phyloP scores from a whole-genome alignment of 92 coral and sea anemone genomes.

The Phenganax marumi region DNA sequence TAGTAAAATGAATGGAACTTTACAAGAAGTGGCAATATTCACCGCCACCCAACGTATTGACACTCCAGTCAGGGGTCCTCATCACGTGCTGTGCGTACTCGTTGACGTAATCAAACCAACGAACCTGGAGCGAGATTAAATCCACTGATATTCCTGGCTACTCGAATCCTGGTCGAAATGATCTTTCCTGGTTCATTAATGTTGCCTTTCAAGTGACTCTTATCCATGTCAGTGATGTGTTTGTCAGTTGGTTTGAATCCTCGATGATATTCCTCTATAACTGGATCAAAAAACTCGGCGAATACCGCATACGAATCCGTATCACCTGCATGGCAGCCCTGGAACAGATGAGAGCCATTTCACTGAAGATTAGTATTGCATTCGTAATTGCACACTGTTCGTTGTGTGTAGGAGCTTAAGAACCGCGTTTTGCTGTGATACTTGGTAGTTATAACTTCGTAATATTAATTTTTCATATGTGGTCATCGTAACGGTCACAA shows the following conservation, averaged over 20 bases:
- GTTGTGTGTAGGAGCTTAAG: no score
- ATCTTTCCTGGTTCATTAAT: conserved; percentile 54
- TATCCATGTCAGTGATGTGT: conserved; percentile 65
- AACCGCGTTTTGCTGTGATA: no score
- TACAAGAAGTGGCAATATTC: no score
- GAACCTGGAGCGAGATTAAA: conserved; percentile 60
- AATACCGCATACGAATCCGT: conserved; percentile 64
- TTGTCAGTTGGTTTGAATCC: conserved; percentile 53
- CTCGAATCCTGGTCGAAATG: conserved; percentile 65
- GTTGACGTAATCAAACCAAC: background rate
- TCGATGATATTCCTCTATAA: conserved; percentile 65
- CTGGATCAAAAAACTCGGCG: conserved; percentile 60
- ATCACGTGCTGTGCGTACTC: background rate
- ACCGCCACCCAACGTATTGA: no score
- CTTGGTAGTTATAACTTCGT: no score
- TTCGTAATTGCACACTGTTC: no score
- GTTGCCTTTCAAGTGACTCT: conserved; percentile 49
- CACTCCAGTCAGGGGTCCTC: background rate
- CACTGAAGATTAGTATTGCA: no score
- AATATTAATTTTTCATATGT: no score
- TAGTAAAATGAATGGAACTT: no score
- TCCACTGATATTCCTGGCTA: conserved; percentile 62
- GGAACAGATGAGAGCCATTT: background rate
- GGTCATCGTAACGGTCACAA: no score
- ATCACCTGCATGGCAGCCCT: conserved; percentile 29